phyloP scores from a whole-genome alignment of 1,140 invertebrate species.

The Pseudobourletiella spinata region DNA sequence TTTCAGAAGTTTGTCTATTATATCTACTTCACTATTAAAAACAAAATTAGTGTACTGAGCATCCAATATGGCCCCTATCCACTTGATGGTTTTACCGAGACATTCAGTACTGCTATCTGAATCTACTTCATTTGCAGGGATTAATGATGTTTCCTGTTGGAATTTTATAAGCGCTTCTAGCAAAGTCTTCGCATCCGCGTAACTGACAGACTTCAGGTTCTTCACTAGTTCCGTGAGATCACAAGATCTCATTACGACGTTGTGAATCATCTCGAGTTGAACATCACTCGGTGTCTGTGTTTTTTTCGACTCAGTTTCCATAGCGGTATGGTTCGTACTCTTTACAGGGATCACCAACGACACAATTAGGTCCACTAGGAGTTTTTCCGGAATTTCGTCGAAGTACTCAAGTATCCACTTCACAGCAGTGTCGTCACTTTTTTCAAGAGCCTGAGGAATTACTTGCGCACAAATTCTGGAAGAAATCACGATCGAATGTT shows the following conservation, averaged over 20 bases:
- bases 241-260: too few species aligned
- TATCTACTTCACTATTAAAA: slow-evolving; percentile 18
- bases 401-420: slow-evolving; percentile 29
- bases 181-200: too few species aligned
- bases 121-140: background rate
- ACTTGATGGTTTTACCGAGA: slow-evolving; percentile 11
- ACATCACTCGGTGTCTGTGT: too few species aligned
- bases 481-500: background rate
- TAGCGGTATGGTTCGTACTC: background rate
- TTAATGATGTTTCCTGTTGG: too few species aligned
- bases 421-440: slow-evolving; percentile 8
- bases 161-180: too few species aligned
- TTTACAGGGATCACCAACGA: background rate
- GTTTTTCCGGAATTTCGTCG: slow-evolving; percentile 27
- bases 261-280: too few species aligned
- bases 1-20: slow-evolving; percentile 14
- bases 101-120: background rate
- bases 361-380: slow-evolving; percentile 12
- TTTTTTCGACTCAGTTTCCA: too few species aligned
- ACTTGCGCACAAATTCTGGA: slow-evolving; percentile 32
- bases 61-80: slow-evolving; percentile 23
- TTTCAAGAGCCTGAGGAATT: slow-evolving; percentile 18
- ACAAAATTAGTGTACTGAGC: slow-evolving; percentile 31
- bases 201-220: too few species aligned
- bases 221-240: too few species aligned